Evolutionary conservation across 2,797 vertebrate genomes (phyloP).

Genomic region (Pachyuromys duprasi): DNA sequence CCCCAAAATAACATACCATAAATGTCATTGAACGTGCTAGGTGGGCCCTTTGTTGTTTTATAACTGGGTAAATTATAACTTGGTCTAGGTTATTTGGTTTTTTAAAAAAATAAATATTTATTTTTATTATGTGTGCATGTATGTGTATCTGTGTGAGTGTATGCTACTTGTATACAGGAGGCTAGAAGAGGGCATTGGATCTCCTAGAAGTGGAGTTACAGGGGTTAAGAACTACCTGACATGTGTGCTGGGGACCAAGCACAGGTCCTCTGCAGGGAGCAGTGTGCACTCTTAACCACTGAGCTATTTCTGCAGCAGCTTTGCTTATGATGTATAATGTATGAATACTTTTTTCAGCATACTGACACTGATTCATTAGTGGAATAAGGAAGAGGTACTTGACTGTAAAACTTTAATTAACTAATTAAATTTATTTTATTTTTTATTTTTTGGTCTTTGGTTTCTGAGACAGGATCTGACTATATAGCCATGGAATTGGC

Average conservation of each 20-base stretch:
- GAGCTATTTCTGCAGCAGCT: background rate
- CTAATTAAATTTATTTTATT: too few species aligned
- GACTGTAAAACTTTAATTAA: background rate
- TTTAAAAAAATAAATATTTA: background rate
- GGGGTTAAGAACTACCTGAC: background rate
- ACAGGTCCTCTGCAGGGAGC: background rate
- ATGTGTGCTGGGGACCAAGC: background rate
- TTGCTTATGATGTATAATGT: slow-evolving; percentile 26
- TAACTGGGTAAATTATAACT: background rate
- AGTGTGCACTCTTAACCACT: background rate
- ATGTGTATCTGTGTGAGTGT: background rate
- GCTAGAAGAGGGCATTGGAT: background rate
- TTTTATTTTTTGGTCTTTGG: background rate
- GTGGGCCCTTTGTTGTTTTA: background rate
- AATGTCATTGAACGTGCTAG: background rate
- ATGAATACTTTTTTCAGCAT: background rate
- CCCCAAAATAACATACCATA: background rate
- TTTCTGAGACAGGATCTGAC: background rate
- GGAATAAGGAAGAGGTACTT: background rate
- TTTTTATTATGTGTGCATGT: background rate
- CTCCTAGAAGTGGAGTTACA: background rate
- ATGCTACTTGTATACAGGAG: background rate
- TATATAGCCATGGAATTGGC: background rate
- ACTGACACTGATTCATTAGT: background rate
- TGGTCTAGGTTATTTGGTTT: background rate